These are phyloP conservation scores for Scolopax bukidnonensis DNA, from an alignment of 2,797 vertebrate species.

Conservation along the genomic window DNA sequence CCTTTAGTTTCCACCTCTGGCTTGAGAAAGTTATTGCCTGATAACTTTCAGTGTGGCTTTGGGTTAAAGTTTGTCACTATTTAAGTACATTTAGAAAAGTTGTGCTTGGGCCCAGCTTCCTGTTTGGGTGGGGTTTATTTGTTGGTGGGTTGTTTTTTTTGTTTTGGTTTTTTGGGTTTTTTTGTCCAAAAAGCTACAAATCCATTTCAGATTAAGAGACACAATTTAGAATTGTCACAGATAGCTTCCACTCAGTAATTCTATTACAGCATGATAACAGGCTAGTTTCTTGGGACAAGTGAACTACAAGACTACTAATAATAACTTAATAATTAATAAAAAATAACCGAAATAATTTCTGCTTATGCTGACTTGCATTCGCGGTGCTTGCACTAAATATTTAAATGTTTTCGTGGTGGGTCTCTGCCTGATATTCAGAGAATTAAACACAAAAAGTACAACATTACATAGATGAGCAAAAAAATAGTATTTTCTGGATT, in stretches of 20 bases:
- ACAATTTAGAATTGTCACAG: background rate
- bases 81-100: background rate
- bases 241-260: background rate
- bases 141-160: background rate
- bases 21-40: background rate
- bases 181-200: background rate
- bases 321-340: background rate
- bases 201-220: background rate
- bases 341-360: background rate
- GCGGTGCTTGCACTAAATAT: background rate
- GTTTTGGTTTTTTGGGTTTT: accelerated
- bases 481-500: background rate
- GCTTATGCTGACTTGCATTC: background rate
- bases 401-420: background rate
- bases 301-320: background rate
- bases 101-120: background rate
- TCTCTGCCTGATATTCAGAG: background rate
- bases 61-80: background rate
- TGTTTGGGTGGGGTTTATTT: no score
- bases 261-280: background rate
- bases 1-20: background rate
- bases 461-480: background rate
- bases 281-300: background rate
- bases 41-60: background rate
- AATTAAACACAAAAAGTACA: background rate